Evolutionary conservation across 23 tunicate genomes (phyloP), one percentile per base, ranked within the genome.

Genomic region (Trididemnum nubilum): DNA sequence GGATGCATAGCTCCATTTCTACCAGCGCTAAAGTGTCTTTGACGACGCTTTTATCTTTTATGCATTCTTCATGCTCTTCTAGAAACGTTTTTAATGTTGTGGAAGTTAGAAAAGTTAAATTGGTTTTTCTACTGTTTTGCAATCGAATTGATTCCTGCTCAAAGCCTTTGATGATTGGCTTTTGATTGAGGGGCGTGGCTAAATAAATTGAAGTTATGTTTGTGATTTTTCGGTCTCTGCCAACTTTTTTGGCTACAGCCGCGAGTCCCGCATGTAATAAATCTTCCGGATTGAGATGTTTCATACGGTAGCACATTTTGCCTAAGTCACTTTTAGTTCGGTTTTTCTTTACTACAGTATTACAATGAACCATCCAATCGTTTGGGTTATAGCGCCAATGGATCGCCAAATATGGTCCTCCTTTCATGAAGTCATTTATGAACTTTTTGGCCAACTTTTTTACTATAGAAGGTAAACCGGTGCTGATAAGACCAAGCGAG

Each of bases 341-440:
- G 54, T 9, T 44, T 12, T 61, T 61, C 4, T 32, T 15, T n/a
- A 30, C 33, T 67, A 12, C 74, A 33, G 38, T 3, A 12, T 61
- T 61, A n/a, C 74, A 67, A 67, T 67, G 74, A 3, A 9, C 18
- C 74, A 67, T 67, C 74, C 74, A 67, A 67, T 67, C 74, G 4
- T 30, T 33, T 7, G 38, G 38, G 25, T 67, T 33, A n/a, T 67
- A 67, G 2, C 74, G 37, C 74, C 74, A 67, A 24, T 67, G 74
- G 33, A 67, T 33, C 7, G 74, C 74, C 38, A 67, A 67, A 37
- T 38, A 67, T 12, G 18, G 19, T 32, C 7, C 33, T 31, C 38
- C 18, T 12, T 12, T 12, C 22, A 67, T 31, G 38, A 31, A 67
- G 19, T 67, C 21, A 12, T 67, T 67, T 32, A n/a, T 38, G 33